Percentiles rank a stretch among this genome's conserved stretches.
Conservation (phyloP, 2,113 vertebrate genomes). For the Toxotes jaculatrix region DNA sequence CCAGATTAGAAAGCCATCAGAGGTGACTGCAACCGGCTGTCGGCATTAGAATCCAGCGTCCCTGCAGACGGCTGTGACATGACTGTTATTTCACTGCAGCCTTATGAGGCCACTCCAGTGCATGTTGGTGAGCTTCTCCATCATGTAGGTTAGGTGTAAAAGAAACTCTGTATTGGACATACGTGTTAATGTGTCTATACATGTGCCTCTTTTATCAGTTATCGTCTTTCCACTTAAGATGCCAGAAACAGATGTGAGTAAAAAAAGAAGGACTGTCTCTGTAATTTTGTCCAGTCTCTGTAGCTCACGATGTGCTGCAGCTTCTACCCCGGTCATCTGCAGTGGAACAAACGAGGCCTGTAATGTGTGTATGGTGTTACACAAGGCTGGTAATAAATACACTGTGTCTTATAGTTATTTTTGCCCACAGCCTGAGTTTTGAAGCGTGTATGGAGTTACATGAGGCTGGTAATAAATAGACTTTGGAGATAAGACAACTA, state of each 20-base stretch:
- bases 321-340: conserved; percentile 5
- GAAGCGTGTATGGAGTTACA: conserved; percentile 64
- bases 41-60: background rate
- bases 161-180: no score
- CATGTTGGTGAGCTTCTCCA: background rate
- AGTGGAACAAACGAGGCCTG: conserved; percentile 25
- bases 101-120: background rate
- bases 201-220: background rate
- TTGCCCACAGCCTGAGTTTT: conserved; percentile 51
- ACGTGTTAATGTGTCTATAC: background rate
- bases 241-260: background rate
- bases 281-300: conserved; percentile 11
- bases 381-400: conserved; percentile 54
- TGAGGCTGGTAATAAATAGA: conserved; percentile 65
- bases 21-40: conserved; percentile 15
- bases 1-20: conserved; percentile 46
- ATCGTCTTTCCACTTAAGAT: background rate
- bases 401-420: conserved; percentile 54
- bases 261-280: conserved; percentile 1
- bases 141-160: background rate
- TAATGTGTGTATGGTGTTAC: conserved; percentile 34
- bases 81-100: background rate
- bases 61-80: background rate
- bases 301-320: background rate
- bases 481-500: conserved; percentile 60